Evolutionary conservation across 2,113 vertebrate species (phyloP).

Genomic region (Cheilinus undulatus): DNA sequence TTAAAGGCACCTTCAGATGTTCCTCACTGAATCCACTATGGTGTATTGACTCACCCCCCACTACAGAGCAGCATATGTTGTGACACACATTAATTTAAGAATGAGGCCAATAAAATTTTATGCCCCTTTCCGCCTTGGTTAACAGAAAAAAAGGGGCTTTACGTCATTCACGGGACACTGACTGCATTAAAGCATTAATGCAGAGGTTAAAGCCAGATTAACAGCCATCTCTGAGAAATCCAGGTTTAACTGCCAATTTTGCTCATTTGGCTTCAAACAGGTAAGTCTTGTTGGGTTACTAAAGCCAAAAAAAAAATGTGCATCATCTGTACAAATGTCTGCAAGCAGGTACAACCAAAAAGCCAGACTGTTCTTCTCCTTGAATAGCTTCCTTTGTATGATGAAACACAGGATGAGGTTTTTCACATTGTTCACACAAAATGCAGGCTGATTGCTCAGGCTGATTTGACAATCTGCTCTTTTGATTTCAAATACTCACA

Average conservation of each 20-base stretch:
- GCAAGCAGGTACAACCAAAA: slow-evolving; percentile 28
- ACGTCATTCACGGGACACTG: slow-evolving; percentile 6
- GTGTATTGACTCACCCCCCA: slow-evolving; percentile 1
- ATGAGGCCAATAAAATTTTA: slow-evolving; percentile 1
- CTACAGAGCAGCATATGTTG: not conserved
- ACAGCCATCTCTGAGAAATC: slow-evolving; percentile 3
- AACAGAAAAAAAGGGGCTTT: not conserved
- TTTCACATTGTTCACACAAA: slow-evolving; percentile 30
- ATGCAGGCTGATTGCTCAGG: slow-evolving; percentile 10
- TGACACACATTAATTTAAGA: slow-evolving; percentile 8
- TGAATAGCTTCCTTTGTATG: slow-evolving; percentile 37
- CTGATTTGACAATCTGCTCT: slow-evolving; percentile 40
- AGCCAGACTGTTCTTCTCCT: slow-evolving; percentile 22
- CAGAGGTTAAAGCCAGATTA: not conserved
- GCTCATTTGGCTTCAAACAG: slow-evolving; percentile 48
- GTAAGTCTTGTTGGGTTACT: slow-evolving; percentile 41
- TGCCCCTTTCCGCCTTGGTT: not conserved
- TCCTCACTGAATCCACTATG: slow-evolving; percentile 21
- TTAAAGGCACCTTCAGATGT: slow-evolving; percentile 65
- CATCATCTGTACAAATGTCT: slow-evolving; percentile 11
- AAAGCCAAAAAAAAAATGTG: not conserved
- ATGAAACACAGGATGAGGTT: slow-evolving; percentile 42
- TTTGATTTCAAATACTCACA: slow-evolving; percentile 86
- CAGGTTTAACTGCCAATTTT: slow-evolving; percentile 5
- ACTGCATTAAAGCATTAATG: not conserved